Conservation (phyloP, 2,113 vertebrate species). For the Bothrops jararaca region DNA sequence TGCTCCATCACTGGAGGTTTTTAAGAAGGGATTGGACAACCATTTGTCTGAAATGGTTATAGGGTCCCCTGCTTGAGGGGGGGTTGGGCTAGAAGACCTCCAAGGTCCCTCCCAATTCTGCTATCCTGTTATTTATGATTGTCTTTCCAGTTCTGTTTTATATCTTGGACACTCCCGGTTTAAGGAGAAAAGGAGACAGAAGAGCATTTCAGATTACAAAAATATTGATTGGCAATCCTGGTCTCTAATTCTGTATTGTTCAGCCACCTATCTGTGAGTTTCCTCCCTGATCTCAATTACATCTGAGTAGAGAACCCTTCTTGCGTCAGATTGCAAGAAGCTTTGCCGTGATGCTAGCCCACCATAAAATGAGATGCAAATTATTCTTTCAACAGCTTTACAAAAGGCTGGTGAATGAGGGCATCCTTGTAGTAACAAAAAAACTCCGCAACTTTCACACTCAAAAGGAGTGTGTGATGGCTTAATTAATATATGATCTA, state of each 20-base stretch:
- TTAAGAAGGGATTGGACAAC: not conserved
- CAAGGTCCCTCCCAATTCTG: not conserved
- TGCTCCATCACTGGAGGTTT: not conserved
- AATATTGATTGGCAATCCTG: not conserved
- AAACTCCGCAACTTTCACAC: slow-evolving; percentile 2
- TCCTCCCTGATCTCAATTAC: not conserved
- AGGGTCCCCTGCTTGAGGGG: not conserved
- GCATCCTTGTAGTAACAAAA: not conserved
- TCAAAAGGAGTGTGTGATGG: not conserved
- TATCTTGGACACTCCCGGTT: not conserved
- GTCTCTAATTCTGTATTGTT: not conserved
- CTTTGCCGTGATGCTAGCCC: not conserved
- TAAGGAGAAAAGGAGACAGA: not conserved
- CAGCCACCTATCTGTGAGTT: not conserved
- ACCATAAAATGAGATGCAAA: not conserved
- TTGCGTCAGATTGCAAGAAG: not conserved
- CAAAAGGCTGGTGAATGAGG: not conserved
- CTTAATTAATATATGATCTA: slow-evolving; percentile 3
- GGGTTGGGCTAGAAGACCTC: not conserved
- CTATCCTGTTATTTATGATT: not conserved
- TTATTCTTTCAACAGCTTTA: not conserved
- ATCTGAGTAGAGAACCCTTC: not conserved
- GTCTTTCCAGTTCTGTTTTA: not conserved
- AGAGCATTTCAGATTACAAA: not conserved
- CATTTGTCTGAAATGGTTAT: not conserved